These are phyloP conservation scores for Spongilla lacustris DNA, from an alignment of 37 sponge, comb jelly and placozoan genomes.

Conservation along the genomic window DNA sequence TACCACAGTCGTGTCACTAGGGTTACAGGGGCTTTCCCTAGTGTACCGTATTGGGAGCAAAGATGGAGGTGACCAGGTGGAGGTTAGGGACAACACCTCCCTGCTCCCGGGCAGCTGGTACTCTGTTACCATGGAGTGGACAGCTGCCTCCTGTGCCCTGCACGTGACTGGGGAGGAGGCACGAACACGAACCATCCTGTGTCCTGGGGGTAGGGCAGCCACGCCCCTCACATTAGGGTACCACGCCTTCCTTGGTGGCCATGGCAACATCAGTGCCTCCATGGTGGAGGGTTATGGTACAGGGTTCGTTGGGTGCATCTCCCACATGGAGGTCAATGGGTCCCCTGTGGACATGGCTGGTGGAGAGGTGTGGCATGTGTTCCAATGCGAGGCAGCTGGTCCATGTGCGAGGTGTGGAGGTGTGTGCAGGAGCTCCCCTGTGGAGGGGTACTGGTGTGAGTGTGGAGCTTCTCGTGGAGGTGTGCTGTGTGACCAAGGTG, in stretches of 20 bases:
- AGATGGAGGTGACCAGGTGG: not conserved
- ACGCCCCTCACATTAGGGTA: not conserved
- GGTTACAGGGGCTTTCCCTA: not conserved
- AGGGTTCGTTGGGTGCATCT: not conserved
- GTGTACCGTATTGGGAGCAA: not conserved
- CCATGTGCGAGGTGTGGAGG: not conserved
- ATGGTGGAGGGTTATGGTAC: not conserved
- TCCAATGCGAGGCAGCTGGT: not conserved
- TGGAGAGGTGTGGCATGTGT: not conserved
- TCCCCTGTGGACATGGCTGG: not conserved
- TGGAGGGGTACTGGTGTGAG: not conserved
- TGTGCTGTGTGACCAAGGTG: not conserved
- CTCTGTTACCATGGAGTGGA: not conserved
- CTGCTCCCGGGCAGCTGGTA: not conserved
- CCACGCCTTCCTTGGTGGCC: not conserved
- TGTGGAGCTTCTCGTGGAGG: not conserved
- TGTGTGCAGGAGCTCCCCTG: not conserved
- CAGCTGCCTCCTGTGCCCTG: not conserved
- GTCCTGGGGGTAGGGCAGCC: not conserved
- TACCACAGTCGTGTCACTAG: not conserved
- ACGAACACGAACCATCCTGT: not conserved
- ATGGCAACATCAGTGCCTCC: not conserved
- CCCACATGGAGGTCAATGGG: not conserved
- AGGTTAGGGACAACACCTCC: not conserved
- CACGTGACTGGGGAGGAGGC: not conserved